Base-by-base conservation (phyloP, 2,888 invertebrate genomes). In the Ephialtes manifestator region DNA sequence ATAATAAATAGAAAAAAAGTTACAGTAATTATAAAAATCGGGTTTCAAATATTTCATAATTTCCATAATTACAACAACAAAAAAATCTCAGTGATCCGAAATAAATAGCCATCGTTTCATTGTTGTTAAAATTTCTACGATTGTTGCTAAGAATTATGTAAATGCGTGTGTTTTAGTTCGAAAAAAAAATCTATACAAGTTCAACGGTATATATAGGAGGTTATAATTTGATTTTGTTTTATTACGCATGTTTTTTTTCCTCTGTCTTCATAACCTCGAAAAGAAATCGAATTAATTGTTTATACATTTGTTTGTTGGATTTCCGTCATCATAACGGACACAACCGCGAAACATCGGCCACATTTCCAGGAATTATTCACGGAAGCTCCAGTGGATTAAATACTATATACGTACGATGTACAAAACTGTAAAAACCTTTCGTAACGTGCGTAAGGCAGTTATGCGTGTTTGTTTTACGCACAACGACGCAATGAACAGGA, bases 391-490 rank as follows among this genome's bases (percentile, higher is more conserved):
- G 72, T 28, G 28, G 18, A 43, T 46, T 10, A 55, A 18, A 39
- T 15, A 15, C 39, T 53, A 20, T 55, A 20, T 39, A 55, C 24
- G 55, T 71, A 39, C 18, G 20, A 24, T 67, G 51, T 20, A 51
- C 74, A 60, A 74, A 31, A 31, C 28, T n/a, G 31, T 74, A 15
- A 24, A 74, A 4, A 46, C 28, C n/a, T 74, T 74, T 74, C 60
- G 74, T 18, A 74, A 74, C 28, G 48, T 46, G 46, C 60, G 46
- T 46, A 74, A 60, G 46, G 60, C 60, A 24, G 46, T 10, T 43
- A 53, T 11, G 55, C 39, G 31, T 60, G 74, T 74, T 60, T 60
- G 31, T 74, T 46, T 43, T 74, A 60, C 58, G 60, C 74, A 74
- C 60, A n/a, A 60, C 28, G 43, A 60, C 18, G 72, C 58, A 74